Percentiles rank a stretch among this genome's conserved stretches.
These are phyloP conservation scores for Eira barbara DNA, from an alignment of 2,113 vertebrate species.

Conservation along the genomic window DNA sequence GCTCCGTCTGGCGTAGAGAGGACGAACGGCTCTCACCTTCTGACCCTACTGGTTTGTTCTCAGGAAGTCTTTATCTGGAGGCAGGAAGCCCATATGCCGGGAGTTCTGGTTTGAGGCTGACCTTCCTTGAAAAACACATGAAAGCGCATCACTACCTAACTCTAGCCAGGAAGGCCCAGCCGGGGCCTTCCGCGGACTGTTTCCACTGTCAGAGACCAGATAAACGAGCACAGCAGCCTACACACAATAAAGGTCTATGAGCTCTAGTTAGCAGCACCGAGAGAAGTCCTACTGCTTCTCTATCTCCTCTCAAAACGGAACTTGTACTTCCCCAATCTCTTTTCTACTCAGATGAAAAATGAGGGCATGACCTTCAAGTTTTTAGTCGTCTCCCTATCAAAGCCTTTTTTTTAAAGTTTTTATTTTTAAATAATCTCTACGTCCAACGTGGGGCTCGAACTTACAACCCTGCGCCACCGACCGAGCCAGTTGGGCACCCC, in stretches of 20 bases:
- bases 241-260: not conserved
- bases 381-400: not conserved
- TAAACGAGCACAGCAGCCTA: not conserved
- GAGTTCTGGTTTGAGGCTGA: not conserved
- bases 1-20: rapidly evolving
- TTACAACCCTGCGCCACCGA: not conserved
- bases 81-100: rapidly evolving
- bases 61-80: not conserved
- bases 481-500: not conserved
- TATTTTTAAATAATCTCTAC: not conserved
- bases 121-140: not conserved
- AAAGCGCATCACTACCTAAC: not conserved
- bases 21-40: rapidly evolving
- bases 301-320: not conserved
- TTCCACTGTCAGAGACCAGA: not conserved
- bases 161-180: not conserved
- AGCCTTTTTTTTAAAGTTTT: not conserved
- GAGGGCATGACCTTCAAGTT: not conserved
- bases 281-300: rapidly evolving
- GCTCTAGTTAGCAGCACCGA: rapidly evolving
- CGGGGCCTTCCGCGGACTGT: rapidly evolving
- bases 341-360: not conserved
- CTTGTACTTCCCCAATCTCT: not conserved
- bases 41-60: not conserved
- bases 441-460: not conserved